phyloP scores from a whole-genome alignment of 2,797 vertebrate genomes.

The Lagocephalus sceleratus region DNA sequence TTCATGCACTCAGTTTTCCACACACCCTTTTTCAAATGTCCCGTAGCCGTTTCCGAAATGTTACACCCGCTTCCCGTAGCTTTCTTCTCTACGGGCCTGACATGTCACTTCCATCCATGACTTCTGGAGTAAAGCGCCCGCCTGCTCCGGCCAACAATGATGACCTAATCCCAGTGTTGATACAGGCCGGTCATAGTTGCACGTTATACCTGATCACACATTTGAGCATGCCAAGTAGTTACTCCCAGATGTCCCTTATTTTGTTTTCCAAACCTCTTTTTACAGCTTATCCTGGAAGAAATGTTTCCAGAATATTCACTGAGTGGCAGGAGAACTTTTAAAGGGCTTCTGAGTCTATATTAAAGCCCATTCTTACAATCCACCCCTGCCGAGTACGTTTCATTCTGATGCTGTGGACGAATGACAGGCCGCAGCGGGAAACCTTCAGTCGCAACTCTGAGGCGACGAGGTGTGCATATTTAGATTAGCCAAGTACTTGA shows the following conservation, averaged over 20 bases:
- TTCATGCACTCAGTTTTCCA: constrained; percentile 27
- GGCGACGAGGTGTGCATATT: constrained; percentile 37
- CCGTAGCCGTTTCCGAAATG: constrained; percentile 57
- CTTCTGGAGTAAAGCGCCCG: constrained; percentile 42
- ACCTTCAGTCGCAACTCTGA: constrained; percentile 23
- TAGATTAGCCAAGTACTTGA: constrained; percentile 39
- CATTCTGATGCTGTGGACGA: constrained; percentile 10
- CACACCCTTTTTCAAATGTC: constrained; percentile 51
- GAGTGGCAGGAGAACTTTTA: constrained; percentile 38
- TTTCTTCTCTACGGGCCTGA: constrained; percentile 46
- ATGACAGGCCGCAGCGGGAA: constrained; percentile 12
- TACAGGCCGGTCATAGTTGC: constrained; percentile 40
- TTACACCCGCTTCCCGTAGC: constrained; percentile 58
- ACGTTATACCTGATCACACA: constrained; percentile 66
- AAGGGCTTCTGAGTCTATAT: constrained; percentile 21
- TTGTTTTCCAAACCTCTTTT: constrained; percentile 48
- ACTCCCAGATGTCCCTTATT: constrained; percentile 44
- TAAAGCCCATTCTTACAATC: constrained; percentile 36
- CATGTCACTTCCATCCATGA: constrained; percentile 58
- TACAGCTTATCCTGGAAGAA: constrained; percentile 37
- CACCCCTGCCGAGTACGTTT: constrained; percentile 26
- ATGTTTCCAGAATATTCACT: constrained; percentile 35
- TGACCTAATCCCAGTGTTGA: constrained; percentile 64
- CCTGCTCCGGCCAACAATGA: constrained; percentile 49
- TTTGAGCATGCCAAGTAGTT: constrained; percentile 41